Evolutionary conservation across 2,113 vertebrate genomes (phyloP).

Genomic region (Macaca mulatta): DNA sequence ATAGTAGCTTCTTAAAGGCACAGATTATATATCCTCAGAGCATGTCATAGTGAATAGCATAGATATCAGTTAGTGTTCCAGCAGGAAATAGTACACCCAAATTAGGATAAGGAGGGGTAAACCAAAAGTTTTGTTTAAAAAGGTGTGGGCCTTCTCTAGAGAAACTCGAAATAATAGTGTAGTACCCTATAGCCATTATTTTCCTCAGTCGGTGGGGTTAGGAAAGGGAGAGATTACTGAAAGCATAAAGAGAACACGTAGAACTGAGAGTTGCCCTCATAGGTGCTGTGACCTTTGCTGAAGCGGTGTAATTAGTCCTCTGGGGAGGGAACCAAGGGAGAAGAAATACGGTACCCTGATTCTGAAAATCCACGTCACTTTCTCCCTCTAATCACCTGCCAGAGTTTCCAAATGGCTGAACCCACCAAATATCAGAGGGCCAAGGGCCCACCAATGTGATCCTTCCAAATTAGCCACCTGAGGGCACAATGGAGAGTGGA

Average conservation of each 20-base stretch:
- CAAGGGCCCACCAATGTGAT: not conserved
- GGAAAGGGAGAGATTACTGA: not conserved
- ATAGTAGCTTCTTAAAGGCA: not conserved
- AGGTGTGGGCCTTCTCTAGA: not conserved
- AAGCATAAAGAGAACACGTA: not conserved
- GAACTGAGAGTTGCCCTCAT: not conserved
- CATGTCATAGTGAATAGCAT: too few species aligned
- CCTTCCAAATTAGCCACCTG: not conserved
- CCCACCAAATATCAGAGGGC: not conserved
- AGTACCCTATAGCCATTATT: not conserved
- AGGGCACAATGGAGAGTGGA: not conserved
- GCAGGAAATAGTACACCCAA: too few species aligned
- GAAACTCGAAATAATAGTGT: not conserved
- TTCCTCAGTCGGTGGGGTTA: not conserved
- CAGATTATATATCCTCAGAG: not conserved
- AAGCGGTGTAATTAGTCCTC: not conserved
- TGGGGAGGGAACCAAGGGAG: not conserved
- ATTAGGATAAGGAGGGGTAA: not conserved
- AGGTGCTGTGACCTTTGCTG: not conserved
- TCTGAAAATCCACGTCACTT: not conserved
- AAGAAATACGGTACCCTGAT: not conserved
- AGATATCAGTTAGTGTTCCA: too few species aligned
- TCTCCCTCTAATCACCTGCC: not conserved
- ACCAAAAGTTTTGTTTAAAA: not conserved
- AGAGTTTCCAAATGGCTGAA: not conserved